Percentiles rank a stretch among this genome's conserved stretches.
Conservation (phyloP, 35 echinoderm and acorn worm species). For the Lytechinus variegatus region DNA sequence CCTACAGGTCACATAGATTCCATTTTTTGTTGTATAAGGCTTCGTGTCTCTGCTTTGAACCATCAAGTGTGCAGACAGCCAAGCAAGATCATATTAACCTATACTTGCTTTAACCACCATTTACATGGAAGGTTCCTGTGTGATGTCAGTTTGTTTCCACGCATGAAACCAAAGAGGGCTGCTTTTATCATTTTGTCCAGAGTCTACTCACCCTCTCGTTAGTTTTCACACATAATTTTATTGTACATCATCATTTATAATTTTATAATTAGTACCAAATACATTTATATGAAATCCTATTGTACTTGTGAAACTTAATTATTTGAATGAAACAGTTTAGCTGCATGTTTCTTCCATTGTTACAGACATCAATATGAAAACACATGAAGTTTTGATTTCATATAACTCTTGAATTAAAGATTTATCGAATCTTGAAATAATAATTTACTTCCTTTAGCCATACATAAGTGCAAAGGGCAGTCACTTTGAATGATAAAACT, state of each 20-base stretch:
- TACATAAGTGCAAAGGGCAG: neutral
- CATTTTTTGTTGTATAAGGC: neutral
- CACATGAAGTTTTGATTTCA: no score
- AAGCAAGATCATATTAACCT: conserved; percentile 7
- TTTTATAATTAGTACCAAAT: neutral
- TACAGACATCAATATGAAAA: no score
- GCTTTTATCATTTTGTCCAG: neutral
- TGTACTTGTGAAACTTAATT: no score
- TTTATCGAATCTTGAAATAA: no score
- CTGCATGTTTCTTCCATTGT: no score
- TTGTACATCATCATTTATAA: neutral
- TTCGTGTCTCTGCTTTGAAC: neutral
- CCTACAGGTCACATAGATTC: neutral
- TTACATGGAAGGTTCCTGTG: neutral
- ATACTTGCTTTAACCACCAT: conserved; percentile 36
- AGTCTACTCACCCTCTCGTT: neutral
- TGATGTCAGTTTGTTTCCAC: neutral
- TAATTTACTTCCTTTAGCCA: no score
- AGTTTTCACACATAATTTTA: neutral
- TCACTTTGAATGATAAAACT: neutral
- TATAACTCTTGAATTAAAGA: no score
- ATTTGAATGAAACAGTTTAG: no score
- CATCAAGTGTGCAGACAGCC: conserved; percentile 23
- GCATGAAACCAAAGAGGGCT: conserved; percentile 22
- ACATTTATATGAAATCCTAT: no score